Conservation (phyloP, 2,113 vertebrate genomes). For the Neogale vison region DNA sequence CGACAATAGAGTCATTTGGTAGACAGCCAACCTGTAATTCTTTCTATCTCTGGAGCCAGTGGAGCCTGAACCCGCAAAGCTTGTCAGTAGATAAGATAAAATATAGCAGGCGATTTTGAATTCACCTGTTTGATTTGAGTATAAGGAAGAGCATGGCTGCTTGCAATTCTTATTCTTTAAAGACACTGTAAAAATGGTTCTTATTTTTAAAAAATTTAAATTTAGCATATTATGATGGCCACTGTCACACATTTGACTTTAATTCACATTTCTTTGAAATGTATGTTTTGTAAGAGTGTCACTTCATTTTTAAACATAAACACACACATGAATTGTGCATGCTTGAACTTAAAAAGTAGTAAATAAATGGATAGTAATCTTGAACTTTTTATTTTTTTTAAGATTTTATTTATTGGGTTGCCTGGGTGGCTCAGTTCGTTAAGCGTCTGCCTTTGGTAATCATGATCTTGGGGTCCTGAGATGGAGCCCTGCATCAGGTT, state of each 20-base stretch:
- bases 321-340: not conserved
- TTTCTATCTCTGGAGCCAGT: conserved; percentile 19
- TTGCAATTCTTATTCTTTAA: not conserved
- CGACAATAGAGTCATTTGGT: conserved; percentile 50
- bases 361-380: not conserved
- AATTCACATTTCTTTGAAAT: conserved; percentile 38
- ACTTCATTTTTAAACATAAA: conserved; percentile 34
- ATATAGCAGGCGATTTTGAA: not conserved
- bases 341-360: not conserved
- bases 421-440: not conserved
- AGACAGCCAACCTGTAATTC: conserved; percentile 59
- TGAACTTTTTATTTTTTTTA: not conserved
- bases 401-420: not conserved
- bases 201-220: not conserved
- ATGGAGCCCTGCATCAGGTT: not conserved
- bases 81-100: conserved; percentile 18
- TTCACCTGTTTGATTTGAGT: conserved; percentile 40
- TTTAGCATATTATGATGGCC: not conserved
- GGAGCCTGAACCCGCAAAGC: not conserved
- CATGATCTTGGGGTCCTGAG: too few relatives aligned
- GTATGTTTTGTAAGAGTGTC: not conserved
- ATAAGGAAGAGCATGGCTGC: not conserved
- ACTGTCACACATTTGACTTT: not conserved
- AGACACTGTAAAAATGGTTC: not conserved
- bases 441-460: not conserved